Evolutionary conservation across 2,113 vertebrate species (phyloP).

Genomic region (Sinocyclocheilus anshuiensis): DNA sequence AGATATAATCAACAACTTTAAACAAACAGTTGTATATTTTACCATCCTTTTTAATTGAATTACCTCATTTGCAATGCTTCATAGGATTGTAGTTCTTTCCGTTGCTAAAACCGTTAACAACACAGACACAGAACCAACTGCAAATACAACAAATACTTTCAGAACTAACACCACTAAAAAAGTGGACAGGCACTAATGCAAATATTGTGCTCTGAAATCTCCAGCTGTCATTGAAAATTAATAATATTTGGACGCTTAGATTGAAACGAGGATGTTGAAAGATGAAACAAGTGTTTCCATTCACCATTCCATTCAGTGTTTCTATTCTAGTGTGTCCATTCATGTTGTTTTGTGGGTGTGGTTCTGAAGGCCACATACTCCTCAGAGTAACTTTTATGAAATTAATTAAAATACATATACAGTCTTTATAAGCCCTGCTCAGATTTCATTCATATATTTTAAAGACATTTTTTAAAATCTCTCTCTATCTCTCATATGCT

Average conservation of each 20-base stretch:
- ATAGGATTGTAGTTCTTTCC: too few species aligned
- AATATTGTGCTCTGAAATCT: conserved; percentile 3
- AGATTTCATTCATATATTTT: neutral
- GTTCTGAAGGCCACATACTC: neutral
- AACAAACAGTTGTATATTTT: too few species aligned
- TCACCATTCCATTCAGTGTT: neutral
- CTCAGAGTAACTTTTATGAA: neutral
- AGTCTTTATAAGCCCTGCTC: neutral
- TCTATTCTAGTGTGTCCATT: neutral
- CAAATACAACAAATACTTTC: too few species aligned
- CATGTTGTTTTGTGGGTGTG: neutral
- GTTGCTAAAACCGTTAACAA: too few species aligned
- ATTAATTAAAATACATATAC: neutral
- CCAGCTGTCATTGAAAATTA: neutral
- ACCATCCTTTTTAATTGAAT: too few species aligned
- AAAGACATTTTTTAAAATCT: neutral
- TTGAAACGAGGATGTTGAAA: neutral
- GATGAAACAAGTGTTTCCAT: neutral
- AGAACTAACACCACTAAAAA: too few species aligned
- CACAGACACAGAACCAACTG: too few species aligned
- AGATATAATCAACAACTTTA: too few species aligned
- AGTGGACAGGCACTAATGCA: too few species aligned
- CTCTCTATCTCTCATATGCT: too few species aligned
- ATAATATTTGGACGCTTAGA: neutral
- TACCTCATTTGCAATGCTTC: too few species aligned